Evolutionary conservation across 1,140 invertebrate genomes (phyloP).

Genomic region (Maconellicoccus hirsutus): DNA sequence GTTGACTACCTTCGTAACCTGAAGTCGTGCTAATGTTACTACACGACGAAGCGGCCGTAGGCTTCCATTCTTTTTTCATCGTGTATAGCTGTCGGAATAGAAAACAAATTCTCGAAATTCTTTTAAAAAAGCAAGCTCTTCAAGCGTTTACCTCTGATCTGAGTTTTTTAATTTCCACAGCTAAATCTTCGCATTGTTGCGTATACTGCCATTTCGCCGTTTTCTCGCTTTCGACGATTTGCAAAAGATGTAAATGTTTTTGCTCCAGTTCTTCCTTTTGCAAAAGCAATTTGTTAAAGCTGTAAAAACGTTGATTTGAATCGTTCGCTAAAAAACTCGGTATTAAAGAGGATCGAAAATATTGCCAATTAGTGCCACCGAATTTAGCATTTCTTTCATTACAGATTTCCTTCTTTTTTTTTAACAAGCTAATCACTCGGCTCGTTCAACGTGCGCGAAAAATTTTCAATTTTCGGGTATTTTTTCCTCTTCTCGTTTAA

Average conservation of each 20-base stretch:
- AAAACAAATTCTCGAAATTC: too few species aligned
- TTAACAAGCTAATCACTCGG: too few species aligned
- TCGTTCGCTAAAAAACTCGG: neutral
- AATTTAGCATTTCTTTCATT: too few species aligned
- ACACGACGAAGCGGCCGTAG: slow-evolving; percentile 35
- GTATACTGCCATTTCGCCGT: slow-evolving; percentile 90
- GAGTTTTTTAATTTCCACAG: slow-evolving; percentile 78
- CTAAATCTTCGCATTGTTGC: slow-evolving; percentile 80
- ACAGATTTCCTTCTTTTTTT: too few species aligned
- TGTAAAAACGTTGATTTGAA: slow-evolving; percentile 36
- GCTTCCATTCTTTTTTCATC: slow-evolving; percentile 63
- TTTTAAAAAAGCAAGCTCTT: neutral
- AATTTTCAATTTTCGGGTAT: too few species aligned
- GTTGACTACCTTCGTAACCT: neutral
- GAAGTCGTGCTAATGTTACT: neutral
- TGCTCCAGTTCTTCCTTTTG: slow-evolving; percentile 89
- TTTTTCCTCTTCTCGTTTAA: too few species aligned
- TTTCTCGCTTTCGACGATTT: slow-evolving; percentile 85
- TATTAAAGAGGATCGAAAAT: neutral
- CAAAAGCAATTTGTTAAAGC: slow-evolving; percentile 81
- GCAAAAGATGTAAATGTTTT: slow-evolving; percentile 80
- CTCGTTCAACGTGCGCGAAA: too few species aligned
- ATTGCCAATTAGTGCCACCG: neutral
- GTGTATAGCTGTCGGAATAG: slow-evolving; percentile 53
- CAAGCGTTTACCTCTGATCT: slow-evolving; percentile 58